A percentile compares a stretch with the other conserved stretches of the same genome.
Conservation (phyloP, 2,113 vertebrate genomes). For the Macheiramphus alcinus region DNA sequence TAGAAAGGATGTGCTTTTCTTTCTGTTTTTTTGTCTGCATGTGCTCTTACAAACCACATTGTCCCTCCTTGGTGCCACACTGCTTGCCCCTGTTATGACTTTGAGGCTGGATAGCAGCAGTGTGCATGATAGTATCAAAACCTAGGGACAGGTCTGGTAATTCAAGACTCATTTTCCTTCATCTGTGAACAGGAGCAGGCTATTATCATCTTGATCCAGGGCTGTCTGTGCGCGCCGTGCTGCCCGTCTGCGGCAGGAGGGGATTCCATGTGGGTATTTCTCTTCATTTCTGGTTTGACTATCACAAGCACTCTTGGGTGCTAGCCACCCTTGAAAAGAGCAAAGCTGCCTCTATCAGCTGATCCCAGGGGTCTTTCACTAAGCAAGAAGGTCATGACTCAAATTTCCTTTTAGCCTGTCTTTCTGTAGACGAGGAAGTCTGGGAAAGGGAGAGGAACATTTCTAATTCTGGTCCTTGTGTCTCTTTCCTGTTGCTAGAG, state of each 20-base stretch:
- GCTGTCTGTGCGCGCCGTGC: background rate
- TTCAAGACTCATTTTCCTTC: background rate
- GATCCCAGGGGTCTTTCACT: background rate
- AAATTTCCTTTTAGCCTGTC: background rate
- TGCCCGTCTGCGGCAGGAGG: background rate
- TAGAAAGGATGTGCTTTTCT: background rate
- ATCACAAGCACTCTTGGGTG: background rate
- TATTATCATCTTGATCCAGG: background rate
- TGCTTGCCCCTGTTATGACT: slow-evolving; percentile 46
- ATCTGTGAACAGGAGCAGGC: background rate
- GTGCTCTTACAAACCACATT: background rate
- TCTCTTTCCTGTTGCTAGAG: background rate
- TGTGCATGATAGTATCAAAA: slow-evolving; percentile 28
- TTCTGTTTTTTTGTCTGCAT: background rate
- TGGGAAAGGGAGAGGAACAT: background rate
- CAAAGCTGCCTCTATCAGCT: background rate
- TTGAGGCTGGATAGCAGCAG: slow-evolving; percentile 1
- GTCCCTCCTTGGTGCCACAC: slow-evolving; percentile 19
- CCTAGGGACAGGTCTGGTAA: slow-evolving; percentile 1
- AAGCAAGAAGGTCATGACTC: background rate
- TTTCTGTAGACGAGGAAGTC: background rate
- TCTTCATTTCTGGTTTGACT: background rate
- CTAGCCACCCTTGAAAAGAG: background rate
- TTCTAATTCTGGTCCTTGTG: background rate
- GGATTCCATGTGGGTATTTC: background rate